Evolutionary conservation across 2,888 invertebrate species (phyloP).

Genomic region (Acleris holmiana): DNA sequence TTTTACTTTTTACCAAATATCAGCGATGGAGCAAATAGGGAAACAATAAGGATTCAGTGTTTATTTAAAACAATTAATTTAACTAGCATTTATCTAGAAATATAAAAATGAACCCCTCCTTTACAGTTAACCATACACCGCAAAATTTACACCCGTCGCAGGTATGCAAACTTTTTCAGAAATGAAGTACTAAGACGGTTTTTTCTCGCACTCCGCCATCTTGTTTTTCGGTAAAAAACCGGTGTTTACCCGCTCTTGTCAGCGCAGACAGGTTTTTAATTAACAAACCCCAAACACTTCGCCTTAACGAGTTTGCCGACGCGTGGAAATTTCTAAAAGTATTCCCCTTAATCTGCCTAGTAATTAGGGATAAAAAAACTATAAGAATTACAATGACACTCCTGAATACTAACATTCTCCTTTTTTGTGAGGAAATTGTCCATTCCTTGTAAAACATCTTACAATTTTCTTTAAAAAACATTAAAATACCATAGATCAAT

Average conservation of each 20-base stretch:
- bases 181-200: not conserved
- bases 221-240: constrained; percentile 33
- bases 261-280: constrained; percentile 57
- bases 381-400: not conserved
- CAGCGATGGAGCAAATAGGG: no score
- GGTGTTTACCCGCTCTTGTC: constrained; percentile 39
- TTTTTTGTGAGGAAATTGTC: no score
- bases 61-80: no score
- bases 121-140: not conserved
- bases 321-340: constrained; percentile 39
- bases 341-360: constrained; percentile 29
- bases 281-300: constrained; percentile 55
- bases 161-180: not conserved
- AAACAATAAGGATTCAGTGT: no score
- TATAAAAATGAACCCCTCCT: no score
- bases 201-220: constrained; percentile 14
- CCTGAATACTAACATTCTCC: not conserved
- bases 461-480: no score
- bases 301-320: constrained; percentile 57
- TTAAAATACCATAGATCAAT: no score
- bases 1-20: no score
- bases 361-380: constrained; percentile 30
- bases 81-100: no score
- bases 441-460: no score
- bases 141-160: not conserved